Base-by-base conservation (phyloP, 2,797 vertebrate species). In the Nothura maculosa region DNA sequence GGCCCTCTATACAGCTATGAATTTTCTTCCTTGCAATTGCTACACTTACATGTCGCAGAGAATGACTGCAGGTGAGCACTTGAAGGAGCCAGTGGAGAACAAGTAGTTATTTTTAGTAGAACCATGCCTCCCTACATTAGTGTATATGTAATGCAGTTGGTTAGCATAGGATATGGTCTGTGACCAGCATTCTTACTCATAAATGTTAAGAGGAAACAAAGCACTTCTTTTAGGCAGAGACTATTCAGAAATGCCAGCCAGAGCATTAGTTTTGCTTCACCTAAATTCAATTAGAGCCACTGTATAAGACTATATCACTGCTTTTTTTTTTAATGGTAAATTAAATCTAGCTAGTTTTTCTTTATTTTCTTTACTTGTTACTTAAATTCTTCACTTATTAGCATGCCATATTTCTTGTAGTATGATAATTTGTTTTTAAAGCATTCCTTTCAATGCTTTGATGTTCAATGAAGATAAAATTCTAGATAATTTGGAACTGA, bases 241-340 rank as follows among this genome's bases (percentile, higher is more conserved):
- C 93, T 27, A 92, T 61, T 94, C 69, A 54, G 38, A 47, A 84
- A 85, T 94, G 79, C 61, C 89, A 82, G 96, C 83, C 18, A 84
- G 22, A 87, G 17, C 83, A 90, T 96, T 96, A 92, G 78, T 94
- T 95, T 95, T 94, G 91, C 87, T 97, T 92, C 82, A 95, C 64
- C 85, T 97, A 88, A 96, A 95, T 97, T 95, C 94, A 96, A 18
- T 97, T 97, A 97, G 89, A 94, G 62, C 21, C 75, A 57, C 94
- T 88, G 42, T 96, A 90, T 92, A 94, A 96, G 89, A 36, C 75
- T 95, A 93, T 78, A 30, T 77, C 87, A 92, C 8, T 78, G 73
- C 86, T 48, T 93, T 81, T 43, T 15, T 11, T 81, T 76, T 93
- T 91, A 43, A 36, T 22, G 66, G 24, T 47, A 81, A 94, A 95